Conservation (phyloP, 2,113 vertebrate genomes). For the Panthera uncia region DNA sequence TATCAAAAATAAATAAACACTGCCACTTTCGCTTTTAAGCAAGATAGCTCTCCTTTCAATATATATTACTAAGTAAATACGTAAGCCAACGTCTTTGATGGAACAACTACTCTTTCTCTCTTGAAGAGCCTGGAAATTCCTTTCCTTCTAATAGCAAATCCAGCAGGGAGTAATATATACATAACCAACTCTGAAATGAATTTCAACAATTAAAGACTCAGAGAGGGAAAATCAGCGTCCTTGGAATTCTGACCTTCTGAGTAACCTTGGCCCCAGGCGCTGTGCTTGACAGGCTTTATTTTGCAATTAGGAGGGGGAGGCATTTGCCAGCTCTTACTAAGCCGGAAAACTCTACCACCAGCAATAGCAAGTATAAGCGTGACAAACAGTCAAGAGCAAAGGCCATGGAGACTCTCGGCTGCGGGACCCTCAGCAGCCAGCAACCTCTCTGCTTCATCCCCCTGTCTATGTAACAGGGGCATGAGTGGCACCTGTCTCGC, state of each 20-base stretch:
- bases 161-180: neutral
- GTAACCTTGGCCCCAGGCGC: rapidly evolving
- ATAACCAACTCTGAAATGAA: neutral
- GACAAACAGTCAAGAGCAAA: neutral
- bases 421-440: neutral
- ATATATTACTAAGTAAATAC: neutral
- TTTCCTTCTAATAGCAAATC: neutral
- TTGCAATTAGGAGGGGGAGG: neutral
- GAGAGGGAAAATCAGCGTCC: neutral
- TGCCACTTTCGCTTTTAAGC: neutral
- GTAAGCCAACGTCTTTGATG: neutral
- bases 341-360: neutral
- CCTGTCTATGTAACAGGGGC: neutral
- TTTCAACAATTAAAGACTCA: neutral
- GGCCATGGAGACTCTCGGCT: neutral
- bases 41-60: neutral
- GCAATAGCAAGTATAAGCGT: neutral
- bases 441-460: neutral
- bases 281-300: neutral
- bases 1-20: neutral
- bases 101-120: neutral
- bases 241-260: neutral
- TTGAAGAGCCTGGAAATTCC: neutral
- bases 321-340: neutral
- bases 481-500: neutral